Evolutionary conservation across 1,140 invertebrate species (phyloP), one percentile per base, ranked within the genome.

Genomic region (Hyphantria cunea): DNA sequence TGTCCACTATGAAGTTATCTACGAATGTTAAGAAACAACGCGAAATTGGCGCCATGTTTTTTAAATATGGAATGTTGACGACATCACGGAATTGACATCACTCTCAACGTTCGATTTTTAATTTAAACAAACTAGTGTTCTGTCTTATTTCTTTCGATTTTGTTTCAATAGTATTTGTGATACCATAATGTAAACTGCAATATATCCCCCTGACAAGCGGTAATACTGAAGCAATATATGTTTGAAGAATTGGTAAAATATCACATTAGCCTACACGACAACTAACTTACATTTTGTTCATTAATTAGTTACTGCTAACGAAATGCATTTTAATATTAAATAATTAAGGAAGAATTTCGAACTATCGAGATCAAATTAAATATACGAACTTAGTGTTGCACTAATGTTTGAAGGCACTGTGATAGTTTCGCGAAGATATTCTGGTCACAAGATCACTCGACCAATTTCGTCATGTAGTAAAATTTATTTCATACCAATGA

Each of bases 191-290:
- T 51, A 60, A 51, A 34, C 56, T 42, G 11, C 12, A 60, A 41
- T 50, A 59, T 51, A 60, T 60, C 25, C 39, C 39, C 56, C n/a
- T 60, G 39, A n/a, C 12, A 60, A 66, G 68, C 59, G 56, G 54
- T 68, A 72, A 72, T 72, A 72, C 70, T 72, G 70, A 64, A 69
- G 64, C 66, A 34, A 44, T 44, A 54, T 45, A 62, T 45, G 32
- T 50, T 48, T 51, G 56, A 60, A 60, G 56, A 37, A 44, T 37
- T 50, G 8, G 47, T 6, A 42, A 39, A 58, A 58, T 58, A 50
- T 60, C 48, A 60, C 56, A 60, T 60, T 58, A 58, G 55, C 56
- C 48, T 60, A 60, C 47, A 60, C 56, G 47, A 49, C 12, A 60
- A 50, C 39, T 60, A 60, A 50, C 48, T 51, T 51, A 50, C 34